A percentile compares a stretch with the other conserved stretches of the same genome.
These are phyloP conservation scores for Callyntrura guangdongensis DNA, from an alignment of 2,888 invertebrate species.

Conservation along the genomic window DNA sequence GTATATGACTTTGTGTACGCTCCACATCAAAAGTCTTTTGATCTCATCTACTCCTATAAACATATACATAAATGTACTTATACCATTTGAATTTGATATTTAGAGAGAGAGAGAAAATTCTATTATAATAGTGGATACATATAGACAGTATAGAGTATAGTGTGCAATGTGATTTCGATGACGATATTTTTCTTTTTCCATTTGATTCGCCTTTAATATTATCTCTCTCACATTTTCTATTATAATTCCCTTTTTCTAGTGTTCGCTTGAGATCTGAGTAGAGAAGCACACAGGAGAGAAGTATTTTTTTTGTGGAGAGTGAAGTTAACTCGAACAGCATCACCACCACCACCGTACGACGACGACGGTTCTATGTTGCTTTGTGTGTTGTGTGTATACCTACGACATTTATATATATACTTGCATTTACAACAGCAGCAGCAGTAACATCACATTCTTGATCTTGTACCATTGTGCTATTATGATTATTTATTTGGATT, in stretches of 20 bases:
- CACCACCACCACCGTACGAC: neutral
- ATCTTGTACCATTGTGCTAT: constrained; percentile 69
- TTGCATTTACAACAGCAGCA: constrained; percentile 32
- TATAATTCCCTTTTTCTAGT: constrained; percentile 50
- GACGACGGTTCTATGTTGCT: constrained; percentile 2
- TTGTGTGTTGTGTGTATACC: constrained; percentile 47
- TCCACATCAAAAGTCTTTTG: constrained; percentile 52
- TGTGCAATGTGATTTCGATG: constrained; percentile 64
- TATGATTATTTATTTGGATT: constrained; percentile 73
- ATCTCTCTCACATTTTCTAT: constrained; percentile 56
- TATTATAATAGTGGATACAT: constrained; percentile 20
- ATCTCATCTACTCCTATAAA: constrained; percentile 50
- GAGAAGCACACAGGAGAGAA: constrained; percentile 28
- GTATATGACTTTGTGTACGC: constrained; percentile 22
- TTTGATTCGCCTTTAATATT: constrained; percentile 74
- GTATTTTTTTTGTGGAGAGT: constrained; percentile 17
- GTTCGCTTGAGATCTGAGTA: constrained; percentile 21
- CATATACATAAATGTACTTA: constrained; percentile 6
- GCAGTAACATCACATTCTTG: constrained; percentile 67
- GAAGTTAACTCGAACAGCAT: constrained; percentile 18
- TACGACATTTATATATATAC: constrained; percentile 9
- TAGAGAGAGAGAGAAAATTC: neutral
- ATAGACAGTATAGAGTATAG: no score
- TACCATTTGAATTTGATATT: constrained; percentile 14
- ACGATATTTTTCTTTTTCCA: constrained; percentile 69